These are phyloP conservation scores for Rhynchopsitta pachyrhyncha DNA, from an alignment of 2,113 vertebrate species.

Conservation along the genomic window DNA sequence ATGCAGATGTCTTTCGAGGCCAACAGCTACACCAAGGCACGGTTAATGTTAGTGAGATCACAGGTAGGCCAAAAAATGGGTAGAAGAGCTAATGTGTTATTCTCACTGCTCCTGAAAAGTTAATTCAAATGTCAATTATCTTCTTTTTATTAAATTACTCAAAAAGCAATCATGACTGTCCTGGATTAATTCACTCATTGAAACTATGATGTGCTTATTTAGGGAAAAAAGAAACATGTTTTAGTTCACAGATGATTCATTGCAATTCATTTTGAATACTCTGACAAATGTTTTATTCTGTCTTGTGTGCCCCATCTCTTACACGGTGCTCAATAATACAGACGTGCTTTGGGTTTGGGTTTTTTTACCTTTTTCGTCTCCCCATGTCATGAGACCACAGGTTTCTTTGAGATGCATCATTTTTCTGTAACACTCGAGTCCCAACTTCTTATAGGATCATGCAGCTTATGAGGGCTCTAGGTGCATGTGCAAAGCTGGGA, in stretches of 20 bases:
- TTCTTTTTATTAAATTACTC: background rate
- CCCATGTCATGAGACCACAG: background rate
- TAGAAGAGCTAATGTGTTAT: background rate
- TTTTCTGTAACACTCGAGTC: background rate
- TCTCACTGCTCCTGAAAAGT: background rate
- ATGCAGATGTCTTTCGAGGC: background rate
- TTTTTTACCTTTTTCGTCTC: background rate
- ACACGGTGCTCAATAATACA: background rate
- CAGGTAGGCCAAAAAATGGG: background rate
- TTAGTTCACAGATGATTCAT: background rate
- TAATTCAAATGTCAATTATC: slow-evolving; percentile 18
- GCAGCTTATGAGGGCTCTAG: background rate
- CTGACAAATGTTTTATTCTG: background rate
- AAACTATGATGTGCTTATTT: background rate
- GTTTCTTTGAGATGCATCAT: background rate
- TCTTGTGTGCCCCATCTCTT: background rate
- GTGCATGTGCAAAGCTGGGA: background rate
- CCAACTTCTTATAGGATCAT: background rate
- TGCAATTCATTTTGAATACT: background rate
- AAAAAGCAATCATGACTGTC: background rate
- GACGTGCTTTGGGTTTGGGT: fast-evolving
- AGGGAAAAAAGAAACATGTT: background rate
- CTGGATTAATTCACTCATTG: background rate
- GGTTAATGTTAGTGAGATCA: background rate
- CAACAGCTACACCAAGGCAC: background rate